These are phyloP conservation scores for Corythornis leucogaster DNA, from an alignment of 2,797 vertebrate genomes.

Conservation along the genomic window DNA sequence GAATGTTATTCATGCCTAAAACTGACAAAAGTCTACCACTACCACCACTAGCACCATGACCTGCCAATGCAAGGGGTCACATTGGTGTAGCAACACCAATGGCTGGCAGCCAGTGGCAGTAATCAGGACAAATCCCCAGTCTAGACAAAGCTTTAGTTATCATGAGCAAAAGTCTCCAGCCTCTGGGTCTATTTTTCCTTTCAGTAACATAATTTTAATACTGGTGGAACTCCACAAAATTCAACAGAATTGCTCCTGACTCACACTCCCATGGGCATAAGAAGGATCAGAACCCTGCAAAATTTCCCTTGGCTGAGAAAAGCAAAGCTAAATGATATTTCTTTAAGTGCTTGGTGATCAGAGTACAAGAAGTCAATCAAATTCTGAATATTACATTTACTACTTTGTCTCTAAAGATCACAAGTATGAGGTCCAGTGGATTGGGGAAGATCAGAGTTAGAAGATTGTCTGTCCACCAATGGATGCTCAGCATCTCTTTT, in stretches of 20 bases:
- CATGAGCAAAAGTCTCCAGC: conserved; percentile 25
- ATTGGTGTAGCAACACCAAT: neutral
- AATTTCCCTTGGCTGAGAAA: neutral
- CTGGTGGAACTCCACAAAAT: neutral
- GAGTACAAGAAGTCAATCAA: neutral
- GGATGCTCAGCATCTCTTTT: neutral
- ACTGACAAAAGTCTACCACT: neutral
- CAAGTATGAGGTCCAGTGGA: neutral
- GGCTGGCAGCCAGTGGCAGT: conserved; percentile 41
- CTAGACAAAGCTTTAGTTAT: conserved; percentile 60
- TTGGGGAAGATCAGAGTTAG: neutral
- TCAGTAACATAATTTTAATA: neutral
- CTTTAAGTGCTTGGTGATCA: neutral
- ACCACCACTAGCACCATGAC: neutral
- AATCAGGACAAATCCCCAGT: conserved; percentile 62
- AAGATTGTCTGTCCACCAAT: neutral
- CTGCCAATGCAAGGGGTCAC: neutral
- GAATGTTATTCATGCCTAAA: neutral
- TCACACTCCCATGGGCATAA: neutral
- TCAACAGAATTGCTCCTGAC: neutral
- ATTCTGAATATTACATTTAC: neutral
- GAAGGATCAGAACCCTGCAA: neutral
- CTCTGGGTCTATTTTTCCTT: conserved; percentile 27
- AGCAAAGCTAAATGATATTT: neutral
- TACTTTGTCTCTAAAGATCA: neutral